Conservation (phyloP, 2,888 invertebrate genomes). For the Sympetrum striolatum region DNA sequence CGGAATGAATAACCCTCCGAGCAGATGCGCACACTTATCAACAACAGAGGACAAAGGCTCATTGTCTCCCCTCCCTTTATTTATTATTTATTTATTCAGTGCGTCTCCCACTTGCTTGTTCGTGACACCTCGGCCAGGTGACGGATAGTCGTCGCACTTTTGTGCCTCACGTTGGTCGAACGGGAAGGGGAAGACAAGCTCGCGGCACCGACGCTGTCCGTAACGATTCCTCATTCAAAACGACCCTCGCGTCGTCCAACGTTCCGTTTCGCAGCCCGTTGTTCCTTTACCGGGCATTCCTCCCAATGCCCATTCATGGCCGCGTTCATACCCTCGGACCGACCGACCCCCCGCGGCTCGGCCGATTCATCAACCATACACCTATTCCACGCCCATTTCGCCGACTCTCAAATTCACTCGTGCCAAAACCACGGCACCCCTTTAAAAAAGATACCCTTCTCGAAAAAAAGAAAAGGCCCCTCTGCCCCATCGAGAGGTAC, state of each 20-base stretch:
- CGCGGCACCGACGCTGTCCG: background rate
- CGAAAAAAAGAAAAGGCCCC: background rate
- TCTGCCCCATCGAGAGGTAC: background rate
- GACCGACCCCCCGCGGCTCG: background rate
- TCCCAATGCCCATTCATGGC: background rate
- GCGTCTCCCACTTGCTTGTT: background rate
- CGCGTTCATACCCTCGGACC: no score
- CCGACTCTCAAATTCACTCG: background rate
- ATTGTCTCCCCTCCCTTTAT: background rate
- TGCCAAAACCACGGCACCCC: background rate
- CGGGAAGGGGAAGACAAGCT: background rate
- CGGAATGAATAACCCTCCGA: background rate
- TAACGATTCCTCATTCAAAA: background rate
- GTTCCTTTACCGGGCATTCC: background rate
- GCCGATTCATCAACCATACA: background rate
- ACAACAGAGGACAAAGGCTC: background rate
- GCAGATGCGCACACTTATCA: background rate
- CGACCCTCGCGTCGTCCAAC: background rate
- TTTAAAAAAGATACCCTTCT: background rate
- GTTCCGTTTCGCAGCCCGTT: background rate
- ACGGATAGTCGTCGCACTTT: background rate
- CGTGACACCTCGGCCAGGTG: background rate
- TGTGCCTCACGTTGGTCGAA: background rate
- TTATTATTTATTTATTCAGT: background rate
- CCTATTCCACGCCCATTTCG: background rate